Base-by-base conservation (phyloP, 2,888 invertebrate species). In the Amorpha juglandis region DNA sequence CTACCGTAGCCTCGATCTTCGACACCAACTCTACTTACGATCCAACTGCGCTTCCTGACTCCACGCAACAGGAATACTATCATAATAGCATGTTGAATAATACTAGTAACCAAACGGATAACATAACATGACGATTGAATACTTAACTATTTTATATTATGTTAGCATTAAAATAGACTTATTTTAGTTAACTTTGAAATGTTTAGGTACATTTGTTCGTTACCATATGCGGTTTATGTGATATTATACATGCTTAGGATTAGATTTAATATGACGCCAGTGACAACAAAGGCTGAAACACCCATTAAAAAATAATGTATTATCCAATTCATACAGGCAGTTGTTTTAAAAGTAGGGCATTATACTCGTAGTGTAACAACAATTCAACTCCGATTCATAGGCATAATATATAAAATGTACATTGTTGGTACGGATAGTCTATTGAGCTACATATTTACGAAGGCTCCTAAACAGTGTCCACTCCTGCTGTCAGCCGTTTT, bases 111-210 rank as follows among this genome's bases (percentile, higher is more conserved):
- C 68, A 71, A 62, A 75, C 78, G 45, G 79, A 73, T 58, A 76
- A 66, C 67, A 68, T 75, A 70, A 86, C 86, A 85, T 86, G 86
- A 87, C 86, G 76, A 9, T 69, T 67, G 62, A 64, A 67, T 35
- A 64, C 55, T 45, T 35, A 16, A 71, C 27, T 27, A 3, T 27
- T 27, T 27, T 70, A 50, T 2, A 62, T 38, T 16, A 16, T 16
- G 4, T 16, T 38, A 19, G 38, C 12, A 19, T 16, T 19, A 11
- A 38, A 19, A 38, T n/a, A 2, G 11, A 19, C 3, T 53, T 38
- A 35, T 16, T 35, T 55, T 19, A 19, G 12, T 12, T 19, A 42
- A 8, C 50, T 16, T 50, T 50, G 19, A 50, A 50, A 19, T 14
- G 11, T 45, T 11, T 45, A 14, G 45, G 14, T 45, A 45, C 45